Evolutionary conservation across 2,888 invertebrate species (phyloP).

Genomic region (Aquatica leii): DNA sequence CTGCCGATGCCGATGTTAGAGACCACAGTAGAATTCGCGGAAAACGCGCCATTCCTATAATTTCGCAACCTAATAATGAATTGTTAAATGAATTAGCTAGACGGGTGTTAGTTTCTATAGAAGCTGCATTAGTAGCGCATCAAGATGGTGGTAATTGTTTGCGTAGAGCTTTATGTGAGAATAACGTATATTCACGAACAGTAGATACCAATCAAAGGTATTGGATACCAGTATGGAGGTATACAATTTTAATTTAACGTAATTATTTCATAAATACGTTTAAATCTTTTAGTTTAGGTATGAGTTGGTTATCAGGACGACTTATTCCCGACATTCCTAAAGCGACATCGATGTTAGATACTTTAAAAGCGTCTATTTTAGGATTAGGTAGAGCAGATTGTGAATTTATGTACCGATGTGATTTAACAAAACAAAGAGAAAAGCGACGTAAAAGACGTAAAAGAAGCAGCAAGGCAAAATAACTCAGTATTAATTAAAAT

Average conservation of each 20-base stretch:
- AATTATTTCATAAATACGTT: too few species aligned
- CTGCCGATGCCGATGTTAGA: constrained; percentile 51
- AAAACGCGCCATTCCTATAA: constrained; percentile 52
- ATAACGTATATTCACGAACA: constrained; percentile 69
- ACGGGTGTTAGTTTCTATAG: constrained; percentile 65
- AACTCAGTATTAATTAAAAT: background rate
- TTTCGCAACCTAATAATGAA: constrained; percentile 54
- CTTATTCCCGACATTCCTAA: constrained; percentile 56
- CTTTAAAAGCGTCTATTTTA: constrained; percentile 71
- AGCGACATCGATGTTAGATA: constrained; percentile 65
- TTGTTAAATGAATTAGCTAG: constrained; percentile 66
- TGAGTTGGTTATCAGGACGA: constrained; percentile 76
- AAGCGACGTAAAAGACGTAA: constrained; percentile 9
- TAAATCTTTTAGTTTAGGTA: constrained; percentile 68
- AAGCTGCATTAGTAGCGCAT: constrained; percentile 64
- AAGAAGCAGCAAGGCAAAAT: background rate
- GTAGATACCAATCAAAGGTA: constrained; percentile 67
- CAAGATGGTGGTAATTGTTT: constrained; percentile 68
- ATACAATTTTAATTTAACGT: constrained; percentile 36
- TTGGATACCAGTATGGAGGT: constrained; percentile 83
- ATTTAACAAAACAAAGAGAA: constrained; percentile 56
- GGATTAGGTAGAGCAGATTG: constrained; percentile 76
- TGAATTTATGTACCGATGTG: constrained; percentile 65
- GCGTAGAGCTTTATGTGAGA: constrained; percentile 70
- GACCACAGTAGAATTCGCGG: constrained; percentile 56